Evolutionary conservation across 2,113 vertebrate species (phyloP).

Genomic region (Cyrtonyx montezumae): DNA sequence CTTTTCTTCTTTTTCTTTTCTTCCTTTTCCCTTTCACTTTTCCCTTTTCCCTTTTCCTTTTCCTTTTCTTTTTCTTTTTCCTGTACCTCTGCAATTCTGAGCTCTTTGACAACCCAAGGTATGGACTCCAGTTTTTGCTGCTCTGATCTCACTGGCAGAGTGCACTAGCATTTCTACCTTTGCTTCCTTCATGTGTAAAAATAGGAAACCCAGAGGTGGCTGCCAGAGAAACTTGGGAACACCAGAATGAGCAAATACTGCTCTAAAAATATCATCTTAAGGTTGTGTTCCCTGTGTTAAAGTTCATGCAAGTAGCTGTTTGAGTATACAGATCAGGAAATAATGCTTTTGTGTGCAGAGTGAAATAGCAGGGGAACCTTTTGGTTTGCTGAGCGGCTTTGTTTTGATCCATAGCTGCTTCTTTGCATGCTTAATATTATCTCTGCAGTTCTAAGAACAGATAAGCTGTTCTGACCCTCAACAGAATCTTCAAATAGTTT

Average conservation of each 20-base stretch:
- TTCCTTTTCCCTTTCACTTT: too few relatives aligned
- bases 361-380: constrained; percentile 32
- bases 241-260: neutral
- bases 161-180: neutral
- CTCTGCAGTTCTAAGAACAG: constrained; percentile 64
- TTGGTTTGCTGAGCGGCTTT: constrained; percentile 53
- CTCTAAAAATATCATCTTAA: neutral
- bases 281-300: constrained; percentile 16
- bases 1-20: neutral
- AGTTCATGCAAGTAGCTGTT: constrained; percentile 36
- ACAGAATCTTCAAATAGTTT: constrained; percentile 66
- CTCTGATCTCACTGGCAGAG: neutral
- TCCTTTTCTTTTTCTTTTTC: neutral
- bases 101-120: neutral
- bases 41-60: too few relatives aligned
- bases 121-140: neutral
- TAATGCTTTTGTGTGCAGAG: constrained; percentile 28
- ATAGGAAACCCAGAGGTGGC: neutral
- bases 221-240: neutral
- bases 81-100: neutral
- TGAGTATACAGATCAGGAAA: neutral
- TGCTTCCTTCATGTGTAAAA: neutral
- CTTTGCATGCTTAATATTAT: constrained; percentile 63
- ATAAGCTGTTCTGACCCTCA: constrained; percentile 68
- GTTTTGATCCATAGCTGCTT: constrained; percentile 26